Evolutionary conservation across 1,140 invertebrate genomes (phyloP), one percentile per base, ranked within the genome.

Genomic region (Bradynema listronoti): DNA sequence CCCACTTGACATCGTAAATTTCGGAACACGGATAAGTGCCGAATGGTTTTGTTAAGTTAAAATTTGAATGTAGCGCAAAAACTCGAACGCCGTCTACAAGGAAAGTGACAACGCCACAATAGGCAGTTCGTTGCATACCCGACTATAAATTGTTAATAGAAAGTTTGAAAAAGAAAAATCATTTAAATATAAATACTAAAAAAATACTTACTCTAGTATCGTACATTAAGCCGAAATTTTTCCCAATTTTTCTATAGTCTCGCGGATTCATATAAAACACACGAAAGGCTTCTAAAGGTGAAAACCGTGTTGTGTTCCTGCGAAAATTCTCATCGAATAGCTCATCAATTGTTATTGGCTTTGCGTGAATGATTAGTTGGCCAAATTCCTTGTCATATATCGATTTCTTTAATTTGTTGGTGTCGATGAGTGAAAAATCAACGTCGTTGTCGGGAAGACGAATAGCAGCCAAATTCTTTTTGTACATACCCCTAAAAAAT

Each of bases 51-150:
- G 29, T 25, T 24, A 58, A 56, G 47, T 77, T 42, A 32, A 72
- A 27, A 22, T 47, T 32, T 9, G 14, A 14, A 55, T 69, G 76
- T 9, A 76, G 52, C 1, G 63, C 43, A 53, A 65, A 77, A 7
- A 77, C 25, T 19, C 73, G 65, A 46, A 66, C 34, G 1, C 36
- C 46, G 11, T 69, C 58, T 19, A 39, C 41, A 49, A 61, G 55
- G 32, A 77, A 71, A 0, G 74, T 52, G 2, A 77, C 59, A 1
- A 77, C 52, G 9, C 74, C 71, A 24, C 59, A 61, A 30, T 77
- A 77, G 0, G 68, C 71, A 0, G 76, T 77, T 9, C 74, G 36
- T 11, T 56, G 19, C 70, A 77, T 74, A 42, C 74, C 74, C 9
- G 58, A 39, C 58, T 61, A 39, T 4, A 66, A 43, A 63, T 6